Evolutionary conservation across 2,797 vertebrate species (phyloP).

Genomic region (Phoxinus dragarum): DNA sequence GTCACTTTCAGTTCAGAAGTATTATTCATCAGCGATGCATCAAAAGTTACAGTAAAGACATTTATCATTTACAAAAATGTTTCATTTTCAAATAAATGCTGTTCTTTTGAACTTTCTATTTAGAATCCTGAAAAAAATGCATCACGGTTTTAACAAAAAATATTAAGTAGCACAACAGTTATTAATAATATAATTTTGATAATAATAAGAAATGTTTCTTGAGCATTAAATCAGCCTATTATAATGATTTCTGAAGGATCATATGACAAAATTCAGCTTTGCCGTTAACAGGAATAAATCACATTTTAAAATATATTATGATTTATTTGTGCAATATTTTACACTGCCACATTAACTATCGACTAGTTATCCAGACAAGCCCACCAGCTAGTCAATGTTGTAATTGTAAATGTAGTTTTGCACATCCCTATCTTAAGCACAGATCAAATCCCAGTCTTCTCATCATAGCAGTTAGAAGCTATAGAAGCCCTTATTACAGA

Average conservation of each 20-base stretch:
- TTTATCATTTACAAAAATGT: not conserved
- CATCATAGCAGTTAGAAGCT: conserved; percentile 18
- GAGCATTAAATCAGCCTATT: not conserved
- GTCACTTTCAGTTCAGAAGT: not conserved
- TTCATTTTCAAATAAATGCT: not conserved
- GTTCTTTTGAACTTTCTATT: not conserved
- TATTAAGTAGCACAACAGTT: not conserved
- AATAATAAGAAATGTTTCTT: not conserved
- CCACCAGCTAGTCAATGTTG: not conserved
- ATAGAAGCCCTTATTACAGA: conserved; percentile 43
- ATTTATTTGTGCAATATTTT: not conserved
- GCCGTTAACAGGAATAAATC: not conserved
- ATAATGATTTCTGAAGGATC: not conserved
- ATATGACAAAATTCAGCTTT: not conserved
- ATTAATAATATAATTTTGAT: not conserved
- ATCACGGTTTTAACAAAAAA: not conserved
- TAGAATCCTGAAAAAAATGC: not conserved
- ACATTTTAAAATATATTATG: not conserved
- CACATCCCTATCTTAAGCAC: not conserved
- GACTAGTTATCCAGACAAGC: not conserved
- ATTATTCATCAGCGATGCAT: not conserved
- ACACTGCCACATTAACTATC: not conserved
- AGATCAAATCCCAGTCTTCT: conserved; percentile 22
- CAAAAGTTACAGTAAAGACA: not conserved
- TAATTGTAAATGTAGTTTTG: conserved; percentile 11